phyloP scores from a whole-genome alignment of 2,113 vertebrate genomes.

The Diadophis punctatus region DNA sequence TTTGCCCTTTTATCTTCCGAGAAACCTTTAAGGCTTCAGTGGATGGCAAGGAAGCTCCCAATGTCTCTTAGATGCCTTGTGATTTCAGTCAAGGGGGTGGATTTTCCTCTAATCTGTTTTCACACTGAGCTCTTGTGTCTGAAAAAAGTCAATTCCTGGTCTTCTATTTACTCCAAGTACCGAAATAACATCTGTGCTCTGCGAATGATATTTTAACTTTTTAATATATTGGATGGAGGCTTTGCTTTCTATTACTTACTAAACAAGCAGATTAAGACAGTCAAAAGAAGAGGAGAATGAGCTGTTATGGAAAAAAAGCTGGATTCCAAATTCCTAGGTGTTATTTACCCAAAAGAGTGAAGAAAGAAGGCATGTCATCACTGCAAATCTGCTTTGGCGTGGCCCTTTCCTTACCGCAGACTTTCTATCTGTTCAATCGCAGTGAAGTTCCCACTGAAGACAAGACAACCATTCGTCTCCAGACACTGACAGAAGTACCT shows the following conservation, averaged over 20 bases:
- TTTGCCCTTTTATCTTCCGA: neutral
- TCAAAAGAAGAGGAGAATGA: neutral
- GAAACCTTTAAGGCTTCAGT: neutral
- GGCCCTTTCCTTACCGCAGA: neutral
- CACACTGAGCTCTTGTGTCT: neutral
- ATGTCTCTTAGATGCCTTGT: neutral
- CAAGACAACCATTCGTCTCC: conserved; percentile 16
- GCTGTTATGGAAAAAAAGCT: neutral
- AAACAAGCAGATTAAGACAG: neutral
- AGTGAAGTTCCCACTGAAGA: neutral
- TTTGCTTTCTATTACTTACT: neutral
- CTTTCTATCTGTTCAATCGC: conserved; percentile 2
- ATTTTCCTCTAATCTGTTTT: neutral
- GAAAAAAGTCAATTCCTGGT: neutral
- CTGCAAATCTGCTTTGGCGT: conserved; percentile 11
- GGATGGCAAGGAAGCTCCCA: neutral
- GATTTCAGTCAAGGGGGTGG: neutral
- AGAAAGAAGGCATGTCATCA: conserved; percentile 2
- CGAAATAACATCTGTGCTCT: neutral
- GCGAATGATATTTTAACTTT: neutral
- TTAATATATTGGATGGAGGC: neutral
- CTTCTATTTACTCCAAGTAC: neutral
- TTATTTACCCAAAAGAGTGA: neutral
- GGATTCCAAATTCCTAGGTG: neutral
- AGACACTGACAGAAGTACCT: conserved; percentile 26